Conservation (phyloP, 92 coral and sea anemone species). For the Heteractis magnifica region DNA sequence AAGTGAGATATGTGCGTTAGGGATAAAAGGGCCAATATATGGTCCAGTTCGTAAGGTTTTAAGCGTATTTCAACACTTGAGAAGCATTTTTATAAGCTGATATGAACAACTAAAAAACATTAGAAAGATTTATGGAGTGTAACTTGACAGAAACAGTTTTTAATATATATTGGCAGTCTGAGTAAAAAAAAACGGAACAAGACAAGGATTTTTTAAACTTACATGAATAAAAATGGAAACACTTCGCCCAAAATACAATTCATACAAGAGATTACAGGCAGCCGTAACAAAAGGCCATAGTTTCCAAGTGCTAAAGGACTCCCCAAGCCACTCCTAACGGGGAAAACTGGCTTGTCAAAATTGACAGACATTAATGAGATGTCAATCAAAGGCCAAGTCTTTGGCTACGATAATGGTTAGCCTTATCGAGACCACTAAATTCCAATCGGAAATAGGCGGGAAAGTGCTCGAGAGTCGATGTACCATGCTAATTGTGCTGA, state of each 20-base stretch:
- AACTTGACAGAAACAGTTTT: background rate
- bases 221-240: background rate
- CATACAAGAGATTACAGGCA: background rate
- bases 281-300: background rate
- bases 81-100: slow-evolving; percentile 29
- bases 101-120: slow-evolving; percentile 15
- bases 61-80: slow-evolving; percentile 31
- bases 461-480: slow-evolving; percentile 26
- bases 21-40: slow-evolving; percentile 17
- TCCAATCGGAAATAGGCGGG: slow-evolving; percentile 45
- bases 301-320: background rate
- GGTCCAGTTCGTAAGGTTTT: slow-evolving; percentile 9
- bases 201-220: background rate
- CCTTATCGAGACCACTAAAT: slow-evolving; percentile 38
- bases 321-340: slow-evolving; percentile 22
- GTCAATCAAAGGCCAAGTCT: slow-evolving; percentile 21
- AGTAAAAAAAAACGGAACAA: background rate
- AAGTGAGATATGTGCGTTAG: slow-evolving; percentile 18
- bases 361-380: slow-evolving; percentile 29
- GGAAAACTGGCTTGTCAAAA: slow-evolving; percentile 29
- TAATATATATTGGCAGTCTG: background rate
- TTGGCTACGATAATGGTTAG: slow-evolving; percentile 21
- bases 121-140: slow-evolving; percentile 23
- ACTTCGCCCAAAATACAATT: background rate
- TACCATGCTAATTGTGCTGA: slow-evolving; percentile 38